phyloP scores from a whole-genome alignment of 2,888 invertebrate genomes.

The Tenthredo livida region DNA sequence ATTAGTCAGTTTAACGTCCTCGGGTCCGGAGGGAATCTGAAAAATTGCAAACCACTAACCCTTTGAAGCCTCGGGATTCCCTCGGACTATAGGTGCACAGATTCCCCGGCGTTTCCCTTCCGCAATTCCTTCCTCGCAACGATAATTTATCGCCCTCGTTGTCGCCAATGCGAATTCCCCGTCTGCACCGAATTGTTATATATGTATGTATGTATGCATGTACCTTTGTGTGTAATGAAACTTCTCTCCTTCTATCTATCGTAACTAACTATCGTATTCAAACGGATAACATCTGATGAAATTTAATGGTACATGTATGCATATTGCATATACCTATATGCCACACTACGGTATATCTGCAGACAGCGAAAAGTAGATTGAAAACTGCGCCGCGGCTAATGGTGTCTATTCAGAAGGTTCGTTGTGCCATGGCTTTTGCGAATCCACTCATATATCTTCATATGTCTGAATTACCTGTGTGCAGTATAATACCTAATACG shows the following conservation, averaged over 20 bases:
- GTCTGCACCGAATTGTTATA: constrained; percentile 31
- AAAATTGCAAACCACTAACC: constrained; percentile 50
- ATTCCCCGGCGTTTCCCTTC: constrained; percentile 7
- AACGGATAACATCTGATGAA: constrained; percentile 34
- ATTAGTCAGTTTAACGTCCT: constrained; percentile 51
- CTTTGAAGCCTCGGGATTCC: constrained; percentile 35
- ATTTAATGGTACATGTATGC: constrained; percentile 37
- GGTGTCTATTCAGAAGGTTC: constrained; percentile 32
- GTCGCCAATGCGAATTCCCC: constrained; percentile 24
- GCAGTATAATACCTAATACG: background rate
- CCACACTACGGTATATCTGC: background rate
- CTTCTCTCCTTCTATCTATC: background rate
- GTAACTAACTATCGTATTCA: constrained; percentile 38
- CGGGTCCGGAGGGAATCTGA: constrained; percentile 41
- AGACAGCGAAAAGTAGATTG: constrained; percentile 12
- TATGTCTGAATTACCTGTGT: background rate
- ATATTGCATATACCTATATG: background rate
- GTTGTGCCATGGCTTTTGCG: background rate
- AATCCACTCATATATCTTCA: background rate
- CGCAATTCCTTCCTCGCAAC: background rate
- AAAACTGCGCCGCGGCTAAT: constrained; percentile 45
- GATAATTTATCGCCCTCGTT: constrained; percentile 33
- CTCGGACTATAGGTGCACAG: constrained; percentile 2
- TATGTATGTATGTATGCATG: background rate
- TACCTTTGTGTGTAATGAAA: background rate